These are phyloP conservation scores for Chelon labrosus DNA, from an alignment of 2,797 vertebrate genomes.

Conservation along the genomic window DNA sequence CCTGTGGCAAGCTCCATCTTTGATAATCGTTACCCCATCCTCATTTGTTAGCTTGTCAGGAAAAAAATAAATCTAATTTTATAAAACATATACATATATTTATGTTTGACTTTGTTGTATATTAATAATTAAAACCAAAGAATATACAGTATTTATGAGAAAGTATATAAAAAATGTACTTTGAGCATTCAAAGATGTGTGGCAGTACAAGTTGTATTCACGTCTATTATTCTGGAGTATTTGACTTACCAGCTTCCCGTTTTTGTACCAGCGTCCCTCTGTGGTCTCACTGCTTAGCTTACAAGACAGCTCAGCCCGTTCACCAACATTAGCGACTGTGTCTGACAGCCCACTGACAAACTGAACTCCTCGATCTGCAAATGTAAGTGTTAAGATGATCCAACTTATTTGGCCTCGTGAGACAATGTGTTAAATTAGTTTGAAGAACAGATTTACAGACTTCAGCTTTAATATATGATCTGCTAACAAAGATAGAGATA, in stretches of 20 bases:
- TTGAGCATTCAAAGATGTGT: not conserved
- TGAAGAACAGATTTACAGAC: not conserved
- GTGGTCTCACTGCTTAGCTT: conserved; percentile 84
- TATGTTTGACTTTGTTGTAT: not conserved
- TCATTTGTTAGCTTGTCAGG: conserved; percentile 80
- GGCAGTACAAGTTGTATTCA: not conserved
- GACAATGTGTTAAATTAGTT: not conserved
- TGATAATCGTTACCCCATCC: conserved; percentile 83
- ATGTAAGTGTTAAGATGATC: not conserved
- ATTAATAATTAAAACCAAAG: not conserved
- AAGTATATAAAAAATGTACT: not conserved
- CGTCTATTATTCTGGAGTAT: not conserved
- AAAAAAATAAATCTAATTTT: not conserved
- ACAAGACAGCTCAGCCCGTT: conserved; percentile 84
- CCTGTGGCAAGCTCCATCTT: conserved; percentile 86
- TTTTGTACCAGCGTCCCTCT: conserved; percentile 89
- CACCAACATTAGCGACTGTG: conserved; percentile 78
- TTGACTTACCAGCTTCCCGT: conserved; percentile 87
- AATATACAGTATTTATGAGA: not conserved
- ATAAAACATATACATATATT: not conserved
- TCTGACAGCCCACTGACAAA: conserved; percentile 87
- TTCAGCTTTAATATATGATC: not conserved
- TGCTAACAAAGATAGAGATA: not conserved
- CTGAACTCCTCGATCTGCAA: conserved; percentile 71
- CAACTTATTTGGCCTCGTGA: not conserved